Base-by-base conservation (phyloP, 53 echinoderm and acorn worm species). In the Crossaster papposus region DNA sequence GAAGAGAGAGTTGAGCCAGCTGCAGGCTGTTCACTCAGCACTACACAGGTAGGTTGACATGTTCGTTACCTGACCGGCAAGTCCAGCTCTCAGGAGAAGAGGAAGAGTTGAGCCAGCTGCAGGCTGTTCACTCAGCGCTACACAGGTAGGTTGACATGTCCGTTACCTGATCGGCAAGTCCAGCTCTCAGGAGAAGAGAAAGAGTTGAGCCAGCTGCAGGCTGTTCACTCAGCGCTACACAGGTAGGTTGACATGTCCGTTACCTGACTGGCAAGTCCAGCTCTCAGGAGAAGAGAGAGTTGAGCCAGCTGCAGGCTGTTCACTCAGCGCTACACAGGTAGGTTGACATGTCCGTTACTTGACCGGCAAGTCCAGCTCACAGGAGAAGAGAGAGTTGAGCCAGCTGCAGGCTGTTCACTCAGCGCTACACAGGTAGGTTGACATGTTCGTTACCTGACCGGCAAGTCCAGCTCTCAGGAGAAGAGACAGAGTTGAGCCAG, bases 271-370 rank as follows among this genome's bases (percentile, higher is more conserved):
- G 78, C 64, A 84, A 93, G 58, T 93, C 94, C 20, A 89, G 89
- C 70, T 77, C 65, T n/a, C 96, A 96, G 51, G 93, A 96, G 54
- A 91, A 86, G 82, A 88, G 94, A 65, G 96, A 99, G 85, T 78
- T 99, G 2, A 75, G 85, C 23, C 96, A 99, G 64, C 91, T 99
- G 70, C 84, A 92, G 77, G 71, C 86, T 70, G 91, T 99, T 11
- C 93, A 94, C 85, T 83, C 92, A 37, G 90, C 99, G 17, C 93
- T 96, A n/a, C 82, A 94, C 51, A 89, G 93, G 99, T 99, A 89
- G 31, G 38, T 38, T 38, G 62, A 33, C 24, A 84, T n/a, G 90
- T 96, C 11, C 86, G 80, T 28, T 96, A 94, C 79, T 89, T 99
- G 14, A 64, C 92, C 23, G 79, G 78, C 64, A 84, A 93, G 58